Percentiles rank a stretch among this genome's conserved stretches.
Conservation (phyloP, 2,797 vertebrate genomes). For the Gastrophryne carolinensis region DNA sequence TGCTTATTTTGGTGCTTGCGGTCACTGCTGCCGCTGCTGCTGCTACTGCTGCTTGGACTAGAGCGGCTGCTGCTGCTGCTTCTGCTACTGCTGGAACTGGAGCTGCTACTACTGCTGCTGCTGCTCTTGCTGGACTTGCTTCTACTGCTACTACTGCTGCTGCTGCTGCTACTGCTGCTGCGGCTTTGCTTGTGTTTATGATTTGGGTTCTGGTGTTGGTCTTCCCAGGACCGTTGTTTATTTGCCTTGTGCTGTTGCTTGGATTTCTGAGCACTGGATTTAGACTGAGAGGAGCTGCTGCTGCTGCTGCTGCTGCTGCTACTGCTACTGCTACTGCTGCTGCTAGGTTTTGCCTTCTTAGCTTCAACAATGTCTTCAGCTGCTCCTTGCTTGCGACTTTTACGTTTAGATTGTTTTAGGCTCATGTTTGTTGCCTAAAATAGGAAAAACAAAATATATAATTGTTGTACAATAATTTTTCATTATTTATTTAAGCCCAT, state of each 20-base stretch:
- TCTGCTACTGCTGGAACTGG: slow-evolving; percentile 4
- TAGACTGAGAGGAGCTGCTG: not conserved
- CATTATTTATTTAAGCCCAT: no score
- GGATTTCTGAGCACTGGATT: not conserved
- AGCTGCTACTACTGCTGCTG: slow-evolving; percentile 17
- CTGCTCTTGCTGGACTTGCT: slow-evolving; percentile 19
- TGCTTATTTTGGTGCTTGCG: fast-evolving
- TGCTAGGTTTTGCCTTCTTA: not conserved
- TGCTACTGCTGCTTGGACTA: fast-evolving
- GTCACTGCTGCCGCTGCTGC: fast-evolving
- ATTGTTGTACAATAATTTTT: no score
- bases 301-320: not conserved
- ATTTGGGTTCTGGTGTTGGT: not conserved
- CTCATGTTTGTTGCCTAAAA: slow-evolving; percentile 57
- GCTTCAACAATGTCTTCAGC: slow-evolving; percentile 14
- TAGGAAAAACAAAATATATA: not conserved
- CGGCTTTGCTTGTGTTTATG: slow-evolving; percentile 12
- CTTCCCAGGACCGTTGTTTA: not conserved
- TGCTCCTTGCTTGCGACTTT: not conserved
- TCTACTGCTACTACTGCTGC: fast-evolving
- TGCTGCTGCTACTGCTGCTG: not conserved
- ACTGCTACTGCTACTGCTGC: not conserved
- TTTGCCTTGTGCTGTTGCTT: not conserved
- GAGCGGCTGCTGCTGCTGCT: not conserved
- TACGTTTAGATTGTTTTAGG: slow-evolving; percentile 15